These are phyloP conservation scores for Elephantulus edwardii DNA, from an alignment of 2,113 vertebrate genomes.

Conservation along the genomic window DNA sequence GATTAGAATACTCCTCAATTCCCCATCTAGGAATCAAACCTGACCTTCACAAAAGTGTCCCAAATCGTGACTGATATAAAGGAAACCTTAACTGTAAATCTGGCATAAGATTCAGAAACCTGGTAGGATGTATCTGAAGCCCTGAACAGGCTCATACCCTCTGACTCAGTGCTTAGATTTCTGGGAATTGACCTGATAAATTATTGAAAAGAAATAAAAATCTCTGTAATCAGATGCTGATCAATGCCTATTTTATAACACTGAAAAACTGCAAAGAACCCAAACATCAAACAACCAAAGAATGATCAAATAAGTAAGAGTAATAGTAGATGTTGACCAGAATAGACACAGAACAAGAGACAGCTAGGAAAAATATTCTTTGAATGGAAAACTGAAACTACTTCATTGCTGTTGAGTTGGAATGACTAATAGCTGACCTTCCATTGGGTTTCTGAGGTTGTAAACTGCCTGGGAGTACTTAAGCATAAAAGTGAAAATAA, in stretches of 20 bases:
- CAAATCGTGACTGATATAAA: neutral
- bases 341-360: neutral
- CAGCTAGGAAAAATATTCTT: neutral
- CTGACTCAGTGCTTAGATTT: neutral
- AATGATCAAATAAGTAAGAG: neutral
- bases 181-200: neutral
- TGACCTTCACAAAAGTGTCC: neutral
- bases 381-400: no score
- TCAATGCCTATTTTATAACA: neutral
- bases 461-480: neutral
- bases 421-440: no score
- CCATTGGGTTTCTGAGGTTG: no score
- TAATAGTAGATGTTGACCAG: neutral
- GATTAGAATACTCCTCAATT: neutral
- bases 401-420: no score
- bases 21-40: slow-evolving; percentile 15
- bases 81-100: slow-evolving; percentile 1
- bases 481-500: neutral
- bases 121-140: neutral
- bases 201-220: neutral
- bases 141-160: neutral
- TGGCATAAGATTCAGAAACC: slow-evolving; percentile 29
- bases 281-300: neutral
- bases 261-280: neutral
- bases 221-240: neutral